Base-by-base conservation (phyloP, 1,140 invertebrate genomes). In the Tribolium castaneum region DNA sequence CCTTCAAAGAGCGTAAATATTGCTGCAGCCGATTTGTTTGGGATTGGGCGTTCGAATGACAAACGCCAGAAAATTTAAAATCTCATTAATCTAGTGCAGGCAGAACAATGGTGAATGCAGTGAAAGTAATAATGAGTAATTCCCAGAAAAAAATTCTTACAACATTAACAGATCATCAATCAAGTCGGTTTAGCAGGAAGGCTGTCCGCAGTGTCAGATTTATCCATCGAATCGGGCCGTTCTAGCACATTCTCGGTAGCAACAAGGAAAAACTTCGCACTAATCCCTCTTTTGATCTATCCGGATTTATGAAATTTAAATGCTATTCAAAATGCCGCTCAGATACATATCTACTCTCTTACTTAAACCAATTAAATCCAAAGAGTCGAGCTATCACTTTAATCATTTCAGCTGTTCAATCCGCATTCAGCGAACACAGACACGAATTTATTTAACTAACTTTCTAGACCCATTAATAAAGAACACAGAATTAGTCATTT, bases 81-180 rank as follows among this genome's bases (percentile, higher is more conserved):
- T 4, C 16, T 59, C 54, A 25, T 59, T 59, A 59, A 59, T 59
- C 54, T 22, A 25, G 54, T 9, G 5, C 39, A n/a, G 39, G 9
- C 39, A 45, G 39, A 45, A 59, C 54, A 59, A 25, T 25, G 19
- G 54, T 12, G 54, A 59, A 22, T 59, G 54, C 10, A 59, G 54
- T 22, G 54, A 59, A 59, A 59, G 54, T 25, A 59, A 45, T 45
- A 45, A 25, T 25, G 54, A 25, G 16, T 25, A 25, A 59, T 59
- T 59, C 54, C 19, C 10, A 30, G 19, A 59, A 66, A 66, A 62
- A 34, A 66, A n/a, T 22, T 66, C 30, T 22, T 66, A 35, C 25
- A 66, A 66, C 59, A 66, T 35, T 66, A 66, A 35, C 59, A 35
- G 30, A 34, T 35, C 59, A 66, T 66, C 25, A 66, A 66, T 66